Evolutionary conservation across 2,888 invertebrate species (phyloP).

Genomic region (Bellardia pandia): DNA sequence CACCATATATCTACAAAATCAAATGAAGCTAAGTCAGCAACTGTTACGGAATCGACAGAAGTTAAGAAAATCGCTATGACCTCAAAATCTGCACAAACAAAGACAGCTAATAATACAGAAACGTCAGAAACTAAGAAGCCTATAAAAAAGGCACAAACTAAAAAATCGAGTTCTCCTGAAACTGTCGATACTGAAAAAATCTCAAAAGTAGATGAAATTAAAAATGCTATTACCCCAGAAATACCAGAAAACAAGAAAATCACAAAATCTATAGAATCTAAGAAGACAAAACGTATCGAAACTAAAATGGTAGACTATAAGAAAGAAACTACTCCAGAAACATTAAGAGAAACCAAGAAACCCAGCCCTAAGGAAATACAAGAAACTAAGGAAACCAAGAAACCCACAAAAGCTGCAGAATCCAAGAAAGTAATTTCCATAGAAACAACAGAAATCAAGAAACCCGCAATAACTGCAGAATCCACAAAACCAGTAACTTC

Average conservation of each 20-base stretch:
- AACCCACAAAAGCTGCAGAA: background rate
- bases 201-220: background rate
- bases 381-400: conserved; percentile 9
- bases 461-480: no score
- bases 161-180: background rate
- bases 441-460: background rate
- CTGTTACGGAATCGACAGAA: background rate
- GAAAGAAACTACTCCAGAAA: background rate
- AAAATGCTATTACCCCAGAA: background rate
- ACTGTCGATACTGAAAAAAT: background rate
- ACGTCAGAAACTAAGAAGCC: background rate
- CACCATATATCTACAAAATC: background rate
- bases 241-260: background rate
- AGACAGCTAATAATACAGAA: background rate
- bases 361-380: background rate
- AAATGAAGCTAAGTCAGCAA: background rate
- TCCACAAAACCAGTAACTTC: background rate
- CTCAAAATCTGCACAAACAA: background rate
- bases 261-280: background rate
- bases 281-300: background rate
- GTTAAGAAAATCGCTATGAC: background rate
- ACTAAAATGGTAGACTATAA: background rate
- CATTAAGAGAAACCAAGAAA: background rate
- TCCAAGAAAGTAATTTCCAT: background rate
- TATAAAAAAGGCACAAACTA: background rate